Percentiles rank a stretch among this genome's conserved stretches.
These are phyloP conservation scores for Teleiodes luculella DNA, from an alignment of 2,888 invertebrate genomes.

Conservation along the genomic window DNA sequence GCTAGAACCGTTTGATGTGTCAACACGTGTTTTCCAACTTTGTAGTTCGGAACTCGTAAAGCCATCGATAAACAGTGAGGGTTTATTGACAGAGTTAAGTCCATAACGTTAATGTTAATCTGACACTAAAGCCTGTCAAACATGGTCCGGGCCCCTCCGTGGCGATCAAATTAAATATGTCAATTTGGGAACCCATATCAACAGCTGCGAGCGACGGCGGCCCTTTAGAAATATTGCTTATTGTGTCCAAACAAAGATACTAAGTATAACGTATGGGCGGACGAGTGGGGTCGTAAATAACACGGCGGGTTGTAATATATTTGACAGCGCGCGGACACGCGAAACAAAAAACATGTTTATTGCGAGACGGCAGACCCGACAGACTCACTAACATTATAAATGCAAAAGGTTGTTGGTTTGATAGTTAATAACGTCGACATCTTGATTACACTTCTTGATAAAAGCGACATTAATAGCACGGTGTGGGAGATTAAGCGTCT, in stretches of 20 bases:
- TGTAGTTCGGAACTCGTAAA: slow-evolving; percentile 31
- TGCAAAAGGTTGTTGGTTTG: slow-evolving; percentile 8
- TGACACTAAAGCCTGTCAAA: slow-evolving; percentile 77
- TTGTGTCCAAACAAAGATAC: slow-evolving; percentile 80
- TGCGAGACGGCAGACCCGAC: slow-evolving; percentile 59
- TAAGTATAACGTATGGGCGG: slow-evolving; percentile 79
- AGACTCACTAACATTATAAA: slow-evolving; percentile 9
- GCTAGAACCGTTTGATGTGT: slow-evolving; percentile 63
- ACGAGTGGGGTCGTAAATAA: slow-evolving; percentile 76
- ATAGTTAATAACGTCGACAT: slow-evolving; percentile 10
- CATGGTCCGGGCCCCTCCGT: slow-evolving; percentile 68
- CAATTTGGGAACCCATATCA: slow-evolving; percentile 79
- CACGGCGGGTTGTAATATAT: slow-evolving; percentile 77
- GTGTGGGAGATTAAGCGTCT: not conserved
- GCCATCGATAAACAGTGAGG: slow-evolving; percentile 35
- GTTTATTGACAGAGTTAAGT: slow-evolving; percentile 65
- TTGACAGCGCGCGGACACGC: slow-evolving; percentile 78
- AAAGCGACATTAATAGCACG: slow-evolving; percentile 3
- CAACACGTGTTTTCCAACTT: slow-evolving; percentile 35
- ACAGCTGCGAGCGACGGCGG: slow-evolving; percentile 76
- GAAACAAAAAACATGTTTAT: slow-evolving; percentile 77
- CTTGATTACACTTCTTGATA: slow-evolving; percentile 7
- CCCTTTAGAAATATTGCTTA: slow-evolving; percentile 78
- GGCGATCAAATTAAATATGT: slow-evolving; percentile 79
- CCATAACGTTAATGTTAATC: slow-evolving; percentile 71